Base-by-base conservation (phyloP, 1,140 invertebrate species). In the Drosophila rhopaloa region DNA sequence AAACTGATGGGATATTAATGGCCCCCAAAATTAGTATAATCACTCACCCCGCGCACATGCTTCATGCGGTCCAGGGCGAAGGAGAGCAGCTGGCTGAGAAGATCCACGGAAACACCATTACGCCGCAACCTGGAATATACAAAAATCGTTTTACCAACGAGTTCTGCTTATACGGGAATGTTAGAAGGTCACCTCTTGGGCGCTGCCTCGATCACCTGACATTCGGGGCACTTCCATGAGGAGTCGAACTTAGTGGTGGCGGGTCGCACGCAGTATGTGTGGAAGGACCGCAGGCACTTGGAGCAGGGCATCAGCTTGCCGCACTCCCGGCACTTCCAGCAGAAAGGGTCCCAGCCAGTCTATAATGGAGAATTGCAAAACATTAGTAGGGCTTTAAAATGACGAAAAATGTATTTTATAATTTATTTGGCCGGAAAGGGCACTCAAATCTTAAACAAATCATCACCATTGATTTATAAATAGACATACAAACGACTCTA, bases 191-290 rank as follows among this genome's bases (percentile, higher is more conserved):
- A 91, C 91, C 95, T 76, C 96, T 96, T 53, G 94, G 95, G 93
- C 95, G 96, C 92, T 97, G 97, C 94, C 79, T 97, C 94, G 55
- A 97, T 95, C 44, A 94, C 93, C 72, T 96, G 93, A 93, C 97
- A 99, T 92, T 98, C 97, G 0, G 96, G 95, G 91, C 98, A 99
- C 40, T 97, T 95, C 97, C 97, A 98, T 19, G 93, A 89, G 50
- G 92, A 93, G 5, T 94, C 92, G 19, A 93, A 93, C 9, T 93
- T 92, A 4, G 93, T 92, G 24, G 93, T 92, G 8, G 94, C 94
- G 63, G 94, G 94, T 5, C 94, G 93, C 29, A 96, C 92, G 93
- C 97, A 98, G 84, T 95, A 96, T 4, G 94, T 93, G 93, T 98
- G 98, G 93, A 95, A 98, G 1, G 96, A 95, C 9, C 97, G 93